phyloP scores from a whole-genome alignment of 2,113 vertebrate genomes.

The Oncorhynchus nerka region DNA sequence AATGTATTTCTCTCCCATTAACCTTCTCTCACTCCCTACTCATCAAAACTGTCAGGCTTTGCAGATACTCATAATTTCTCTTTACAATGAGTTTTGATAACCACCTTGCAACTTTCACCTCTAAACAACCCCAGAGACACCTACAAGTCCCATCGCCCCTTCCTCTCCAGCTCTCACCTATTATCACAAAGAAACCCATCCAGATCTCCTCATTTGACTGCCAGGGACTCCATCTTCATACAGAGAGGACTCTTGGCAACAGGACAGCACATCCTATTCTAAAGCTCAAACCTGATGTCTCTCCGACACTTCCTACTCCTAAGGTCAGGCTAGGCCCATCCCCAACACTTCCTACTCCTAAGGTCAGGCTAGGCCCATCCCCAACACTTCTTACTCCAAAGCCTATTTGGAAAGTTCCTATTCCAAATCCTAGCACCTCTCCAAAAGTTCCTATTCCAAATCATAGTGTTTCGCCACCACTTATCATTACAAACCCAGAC shows the following conservation, averaged over 20 bases:
- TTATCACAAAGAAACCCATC: constrained; percentile 70
- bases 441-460: not conserved
- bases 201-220: constrained; percentile 67
- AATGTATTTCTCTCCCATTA: not conserved
- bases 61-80: constrained; percentile 10
- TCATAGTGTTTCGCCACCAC: constrained; percentile 41
- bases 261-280: constrained; percentile 47
- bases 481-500: constrained; percentile 35
- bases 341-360: not conserved
- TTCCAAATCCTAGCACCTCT: no score
- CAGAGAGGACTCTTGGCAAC: constrained; percentile 31
- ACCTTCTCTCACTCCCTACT: no score
- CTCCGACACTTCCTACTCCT: constrained; percentile 9
- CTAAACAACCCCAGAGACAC: constrained; percentile 35
- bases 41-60: constrained; percentile 10
- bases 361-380: no score
- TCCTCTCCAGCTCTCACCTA: constrained; percentile 63
- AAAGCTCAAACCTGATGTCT: constrained; percentile 36
- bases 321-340: no score
- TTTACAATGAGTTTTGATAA: constrained; percentile 62
- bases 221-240: constrained; percentile 35
- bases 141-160: constrained; percentile 37
- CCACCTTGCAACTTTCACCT: constrained; percentile 38
- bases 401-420: constrained; percentile 14
- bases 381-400: constrained; percentile 8